Evolutionary conservation across 2,888 invertebrate species (phyloP), one percentile per base, ranked within the genome.

Genomic region (Emmelina monodactyla): DNA sequence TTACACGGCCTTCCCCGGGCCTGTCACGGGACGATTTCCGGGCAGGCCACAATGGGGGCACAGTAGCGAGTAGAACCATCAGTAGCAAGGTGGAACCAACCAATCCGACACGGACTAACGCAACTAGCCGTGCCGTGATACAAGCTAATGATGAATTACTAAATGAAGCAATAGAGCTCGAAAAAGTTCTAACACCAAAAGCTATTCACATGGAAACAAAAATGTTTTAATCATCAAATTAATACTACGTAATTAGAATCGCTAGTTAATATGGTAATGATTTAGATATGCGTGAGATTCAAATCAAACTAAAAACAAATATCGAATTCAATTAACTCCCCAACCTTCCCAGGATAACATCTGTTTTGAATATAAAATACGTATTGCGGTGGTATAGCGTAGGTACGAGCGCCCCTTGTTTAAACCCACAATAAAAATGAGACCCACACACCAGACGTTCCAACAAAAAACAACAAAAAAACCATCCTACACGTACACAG

Each of bases 331-430:
- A 75, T 72, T 73, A 72, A 75, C 70, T 67, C 71, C 61, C 65
- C 61, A 68, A 53, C 52, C 62, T 62, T 59, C 28, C 5, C 54
- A 57, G 64, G 67, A 69, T 67, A 69, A 67, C 76, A 76, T 76
- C 73, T 76, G 78, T 68, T 72, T 69, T 56, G 73, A 78, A 78
- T 75, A 73, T 70, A 75, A 73, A 76, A 75, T 62, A 68, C 58
- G 60, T 53, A 51, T 54, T 11, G 19, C 9, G 19, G 19, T 19
- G 5, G 9, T 19, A 25, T n/a, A 25, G 11, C 25, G 58, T 62
- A 58, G 57, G 58, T 57, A 56, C 50, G 51, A 50, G 48, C 55
- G 62, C 64, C 61, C 65, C 65, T 63, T 59, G 61, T 62, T 63
- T 53, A 56, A 66, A 55, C 55, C 60, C 60, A 60, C 50, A 64